Percentiles rank a stretch among this genome's conserved stretches.
phyloP scores from a whole-genome alignment of 2,888 invertebrate species.

The Clistopyga incitator region DNA sequence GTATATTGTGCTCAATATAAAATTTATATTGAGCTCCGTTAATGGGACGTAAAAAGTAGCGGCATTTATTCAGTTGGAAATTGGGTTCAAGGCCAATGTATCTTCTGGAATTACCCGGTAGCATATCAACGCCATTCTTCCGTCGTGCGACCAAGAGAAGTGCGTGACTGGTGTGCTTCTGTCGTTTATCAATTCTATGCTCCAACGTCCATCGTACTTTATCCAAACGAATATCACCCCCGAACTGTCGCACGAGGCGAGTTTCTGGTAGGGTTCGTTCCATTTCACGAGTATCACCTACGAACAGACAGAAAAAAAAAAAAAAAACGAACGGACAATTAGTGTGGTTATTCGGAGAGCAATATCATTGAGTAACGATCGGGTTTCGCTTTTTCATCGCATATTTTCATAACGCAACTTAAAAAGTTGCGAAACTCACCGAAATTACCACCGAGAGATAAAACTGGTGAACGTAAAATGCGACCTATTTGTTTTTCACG shows the following conservation, averaged over 20 bases:
- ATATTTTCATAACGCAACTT: background rate
- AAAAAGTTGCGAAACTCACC: background rate
- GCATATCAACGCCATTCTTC: slow-evolving; percentile 98
- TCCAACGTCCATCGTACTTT: slow-evolving; percentile 99
- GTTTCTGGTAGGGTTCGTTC: slow-evolving; percentile 99
- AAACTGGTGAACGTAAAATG: background rate
- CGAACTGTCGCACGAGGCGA: slow-evolving; percentile 98
- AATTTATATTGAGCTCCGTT: background rate
- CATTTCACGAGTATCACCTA: slow-evolving; percentile 98
- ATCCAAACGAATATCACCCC: slow-evolving; percentile 99
- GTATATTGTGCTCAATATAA: background rate
- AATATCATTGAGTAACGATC: background rate
- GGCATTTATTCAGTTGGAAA: background rate
- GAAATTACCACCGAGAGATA: background rate
- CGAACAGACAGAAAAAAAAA: slow-evolving; percentile 36
- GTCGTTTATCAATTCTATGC: slow-evolving; percentile 99
- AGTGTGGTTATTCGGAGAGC: background rate
- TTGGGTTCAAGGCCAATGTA: background rate
- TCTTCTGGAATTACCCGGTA: slow-evolving; percentile 90
- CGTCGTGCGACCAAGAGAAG: slow-evolving; percentile 99
- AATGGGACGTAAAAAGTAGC: background rate
- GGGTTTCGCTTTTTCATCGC: background rate
- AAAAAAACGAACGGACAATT: slow-evolving; percentile 13
- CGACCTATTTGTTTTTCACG: too few relatives aligned
- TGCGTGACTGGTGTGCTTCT: slow-evolving; percentile 98